Percentiles rank a stretch among this genome's conserved stretches.
phyloP scores from a whole-genome alignment of 2,797 vertebrate species.

The Phataginus tricuspis region DNA sequence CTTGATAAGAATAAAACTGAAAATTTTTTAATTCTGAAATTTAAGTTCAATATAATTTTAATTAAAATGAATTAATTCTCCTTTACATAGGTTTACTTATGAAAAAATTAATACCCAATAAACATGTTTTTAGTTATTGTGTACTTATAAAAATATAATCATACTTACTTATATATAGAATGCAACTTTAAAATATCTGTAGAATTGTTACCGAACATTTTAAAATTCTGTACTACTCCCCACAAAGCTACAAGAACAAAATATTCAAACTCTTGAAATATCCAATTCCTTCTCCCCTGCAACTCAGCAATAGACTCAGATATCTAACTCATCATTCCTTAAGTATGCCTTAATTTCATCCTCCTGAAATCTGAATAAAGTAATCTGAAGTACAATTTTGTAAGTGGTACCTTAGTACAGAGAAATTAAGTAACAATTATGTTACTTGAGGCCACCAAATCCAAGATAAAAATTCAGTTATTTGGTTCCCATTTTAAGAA shows the following conservation, averaged over 20 bases:
- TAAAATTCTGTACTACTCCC: slow-evolving; percentile 22
- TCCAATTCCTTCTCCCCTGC: not conserved
- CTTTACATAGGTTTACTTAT: not conserved
- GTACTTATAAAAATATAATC: slow-evolving; percentile 12
- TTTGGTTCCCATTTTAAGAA: slow-evolving; percentile 18
- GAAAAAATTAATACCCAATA: slow-evolving; percentile 10
- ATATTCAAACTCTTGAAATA: slow-evolving; percentile 52
- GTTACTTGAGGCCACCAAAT: not conserved
- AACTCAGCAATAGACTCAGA: not conserved
- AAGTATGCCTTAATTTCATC: not conserved
- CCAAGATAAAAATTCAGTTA: slow-evolving; percentile 36
- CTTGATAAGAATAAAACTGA: slow-evolving; percentile 47
- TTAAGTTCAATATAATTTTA: not conserved
- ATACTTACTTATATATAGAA: not conserved
- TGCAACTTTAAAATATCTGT: not conserved
- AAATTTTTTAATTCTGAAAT: slow-evolving; percentile 6
- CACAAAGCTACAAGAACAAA: slow-evolving; percentile 21
- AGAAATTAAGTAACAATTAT: slow-evolving; percentile 9
- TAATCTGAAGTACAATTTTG: not conserved
- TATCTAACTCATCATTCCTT: not conserved
- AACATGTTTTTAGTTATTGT: not conserved
- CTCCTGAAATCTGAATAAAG: slow-evolving; percentile 24
- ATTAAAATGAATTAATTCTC: slow-evolving; percentile 27
- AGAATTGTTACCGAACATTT: not conserved
- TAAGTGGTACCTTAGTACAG: not conserved